These are phyloP conservation scores for Mylabris sibirica DNA, from an alignment of 2,888 invertebrate genomes.

Conservation along the genomic window DNA sequence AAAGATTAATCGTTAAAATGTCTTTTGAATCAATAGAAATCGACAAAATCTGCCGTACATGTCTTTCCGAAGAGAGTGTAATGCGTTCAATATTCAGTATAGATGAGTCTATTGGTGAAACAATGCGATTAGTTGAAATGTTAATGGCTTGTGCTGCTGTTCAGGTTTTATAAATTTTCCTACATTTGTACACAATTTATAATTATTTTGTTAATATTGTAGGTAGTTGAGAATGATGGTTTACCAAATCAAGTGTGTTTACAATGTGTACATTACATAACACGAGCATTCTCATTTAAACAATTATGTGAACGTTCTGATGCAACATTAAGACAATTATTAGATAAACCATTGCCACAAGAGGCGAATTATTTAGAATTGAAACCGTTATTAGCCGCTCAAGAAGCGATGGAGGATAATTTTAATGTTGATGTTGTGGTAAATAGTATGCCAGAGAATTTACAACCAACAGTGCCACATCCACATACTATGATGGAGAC, in stretches of 20 bases:
- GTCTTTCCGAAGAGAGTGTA: slow-evolving; percentile 53
- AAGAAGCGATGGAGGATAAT: slow-evolving; percentile 22
- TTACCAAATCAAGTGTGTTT: slow-evolving; percentile 57
- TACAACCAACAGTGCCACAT: neutral
- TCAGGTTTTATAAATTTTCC: slow-evolving; percentile 44
- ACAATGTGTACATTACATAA: slow-evolving; percentile 57
- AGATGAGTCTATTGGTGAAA: slow-evolving; percentile 52
- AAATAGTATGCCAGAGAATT: slow-evolving; percentile 16
- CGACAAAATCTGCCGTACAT: slow-evolving; percentile 59
- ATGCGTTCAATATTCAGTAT: slow-evolving; percentile 56
- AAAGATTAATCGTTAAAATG: slow-evolving; percentile 37
- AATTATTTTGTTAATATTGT: neutral
- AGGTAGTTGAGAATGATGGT: slow-evolving; percentile 57
- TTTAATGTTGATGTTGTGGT: slow-evolving; percentile 26
- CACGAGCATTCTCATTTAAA: slow-evolving; percentile 56
- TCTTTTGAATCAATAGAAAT: slow-evolving; percentile 48
- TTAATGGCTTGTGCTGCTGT: slow-evolving; percentile 57
- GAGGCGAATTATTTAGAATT: slow-evolving; percentile 40
- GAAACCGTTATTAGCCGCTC: slow-evolving; percentile 39
- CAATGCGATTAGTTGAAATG: slow-evolving; percentile 54
- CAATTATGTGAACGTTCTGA: slow-evolving; percentile 58
- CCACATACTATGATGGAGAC: neutral
- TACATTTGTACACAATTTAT: too few species aligned
- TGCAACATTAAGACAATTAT: slow-evolving; percentile 52
- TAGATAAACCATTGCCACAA: slow-evolving; percentile 42